Base-by-base conservation (phyloP, 2,797 vertebrate genomes). In the Leuciscus waleckii region DNA sequence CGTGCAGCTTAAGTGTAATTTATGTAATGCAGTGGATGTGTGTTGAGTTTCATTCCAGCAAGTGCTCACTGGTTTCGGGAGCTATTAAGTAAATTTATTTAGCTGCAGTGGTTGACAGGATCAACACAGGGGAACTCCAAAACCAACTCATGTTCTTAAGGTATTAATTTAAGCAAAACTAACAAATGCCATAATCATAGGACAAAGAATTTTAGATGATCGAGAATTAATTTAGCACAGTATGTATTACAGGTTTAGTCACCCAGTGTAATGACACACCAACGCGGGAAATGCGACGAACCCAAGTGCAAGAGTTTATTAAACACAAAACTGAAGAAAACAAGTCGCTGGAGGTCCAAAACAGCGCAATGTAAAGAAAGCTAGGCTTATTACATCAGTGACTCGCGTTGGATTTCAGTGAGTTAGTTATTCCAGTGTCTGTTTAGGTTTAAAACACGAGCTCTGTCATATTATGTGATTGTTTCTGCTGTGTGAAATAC, bases 1-100 rank as follows among this genome's bases (percentile, higher is more conserved):
- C 85, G 89, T 86, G 87, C 90, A 92, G 92, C 90, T 92, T 92
- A 93, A 94, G 90, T 90, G 87, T 92, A 93, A 96, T 95, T 93
- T 92, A 93, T 94, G 83, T 90, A 91, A 94, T 90, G 91, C 69
- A 51, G 86, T 88, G 88, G 87, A 74, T 71, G 77, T 16, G 83
- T 17, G 26, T 79, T 46, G 84, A 85, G 83, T 84, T 90, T 91
- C 75, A 87, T 92, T 93, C 85, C 83, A 35, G 63, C 80, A 74
- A 61, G 82, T 70, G 79, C 81, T 67, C 23, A n/a, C 61, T 79
- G 83, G 90, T 92, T 90, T 90, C 88, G 90, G 69, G 87, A 88
- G 84, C 79, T 85, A 65, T 86, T 68, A 75, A 89, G 61, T 75
- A 78, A 85, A 90, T 90, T 83, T 89, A 90, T 90, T 87, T 87